Evolutionary conservation across 2,888 invertebrate species (phyloP).

Genomic region (Scotopteryx bipunctaria): DNA sequence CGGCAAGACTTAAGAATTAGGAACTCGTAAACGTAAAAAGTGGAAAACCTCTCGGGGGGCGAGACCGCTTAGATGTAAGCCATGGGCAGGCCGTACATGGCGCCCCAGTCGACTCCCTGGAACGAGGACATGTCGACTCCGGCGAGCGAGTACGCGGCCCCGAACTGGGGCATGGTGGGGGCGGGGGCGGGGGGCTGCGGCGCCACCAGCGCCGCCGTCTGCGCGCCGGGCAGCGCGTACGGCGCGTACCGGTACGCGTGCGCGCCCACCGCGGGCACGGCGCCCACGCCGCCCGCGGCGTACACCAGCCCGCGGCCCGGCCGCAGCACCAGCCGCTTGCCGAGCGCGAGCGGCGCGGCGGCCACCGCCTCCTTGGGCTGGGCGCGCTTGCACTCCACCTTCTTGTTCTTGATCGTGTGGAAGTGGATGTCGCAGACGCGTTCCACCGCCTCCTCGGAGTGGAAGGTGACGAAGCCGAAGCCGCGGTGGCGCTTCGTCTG

Average conservation of each 20-base stretch:
- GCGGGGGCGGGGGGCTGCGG: conserved; percentile 83
- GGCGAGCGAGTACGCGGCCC: conserved; percentile 91
- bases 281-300: conserved; percentile 74
- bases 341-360: conserved; percentile 87
- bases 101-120: conserved; percentile 95
- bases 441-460: conserved; percentile 95
- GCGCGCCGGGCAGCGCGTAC: conserved; percentile 77
- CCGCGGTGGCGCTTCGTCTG: conserved; percentile 96
- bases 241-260: conserved; percentile 80
- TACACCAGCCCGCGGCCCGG: conserved; percentile 86
- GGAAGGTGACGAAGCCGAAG: conserved; percentile 96
- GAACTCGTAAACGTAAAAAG: conserved; percentile 44
- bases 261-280: conserved; percentile 48
- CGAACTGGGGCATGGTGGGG: conserved; percentile 85
- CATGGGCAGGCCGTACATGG: conserved; percentile 97
- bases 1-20: conserved; percentile 58
- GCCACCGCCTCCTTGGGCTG: conserved; percentile 94
- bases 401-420: conserved; percentile 96
- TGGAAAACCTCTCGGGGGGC: conserved; percentile 51
- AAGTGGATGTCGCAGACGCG: conserved; percentile 97
- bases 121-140: conserved; percentile 96
- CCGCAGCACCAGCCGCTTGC: conserved; percentile 88
- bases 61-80: conserved; percentile 86
- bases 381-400: conserved; percentile 94
- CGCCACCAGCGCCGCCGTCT: conserved; percentile 68